phyloP scores from a whole-genome alignment of 2,888 invertebrate species.

The Agonopterix heracliana region DNA sequence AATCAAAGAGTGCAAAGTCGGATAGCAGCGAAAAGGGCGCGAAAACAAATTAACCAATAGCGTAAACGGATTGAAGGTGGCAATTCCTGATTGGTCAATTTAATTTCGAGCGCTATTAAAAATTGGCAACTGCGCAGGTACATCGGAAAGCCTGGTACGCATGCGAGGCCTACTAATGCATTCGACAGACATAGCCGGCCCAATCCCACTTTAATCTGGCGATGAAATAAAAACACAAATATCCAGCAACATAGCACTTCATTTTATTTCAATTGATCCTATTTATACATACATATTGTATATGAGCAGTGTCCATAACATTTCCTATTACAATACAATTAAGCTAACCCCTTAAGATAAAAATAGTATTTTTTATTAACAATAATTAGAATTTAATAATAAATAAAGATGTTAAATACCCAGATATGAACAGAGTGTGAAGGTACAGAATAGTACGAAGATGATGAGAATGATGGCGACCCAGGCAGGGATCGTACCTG shows the following conservation, averaged over 20 bases:
- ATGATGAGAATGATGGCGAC: constrained; percentile 85
- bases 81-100: no score
- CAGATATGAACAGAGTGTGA: constrained; percentile 88
- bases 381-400: constrained; percentile 14
- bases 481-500: constrained; percentile 90
- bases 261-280: constrained; percentile 59
- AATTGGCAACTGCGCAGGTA: no score
- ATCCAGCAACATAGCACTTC: constrained; percentile 46
- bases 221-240: constrained; percentile 13
- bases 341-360: constrained; percentile 40
- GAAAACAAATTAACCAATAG: no score
- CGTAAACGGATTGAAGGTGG: no score
- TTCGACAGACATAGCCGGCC: no score
- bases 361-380: constrained; percentile 14
- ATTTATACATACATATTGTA: constrained; percentile 53
- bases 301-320: constrained; percentile 46
- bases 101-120: no score
- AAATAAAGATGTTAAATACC: constrained; percentile 76
- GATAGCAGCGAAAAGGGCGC: no score
- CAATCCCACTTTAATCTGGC: no score
- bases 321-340: constrained; percentile 40
- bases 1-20: no score
- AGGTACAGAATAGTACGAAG: constrained; percentile 85
- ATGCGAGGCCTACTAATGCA: no score
- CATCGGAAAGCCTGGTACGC: no score